These are phyloP conservation scores for Seriola quinqueradiata DNA, from an alignment of 2,113 vertebrate genomes.

Conservation along the genomic window DNA sequence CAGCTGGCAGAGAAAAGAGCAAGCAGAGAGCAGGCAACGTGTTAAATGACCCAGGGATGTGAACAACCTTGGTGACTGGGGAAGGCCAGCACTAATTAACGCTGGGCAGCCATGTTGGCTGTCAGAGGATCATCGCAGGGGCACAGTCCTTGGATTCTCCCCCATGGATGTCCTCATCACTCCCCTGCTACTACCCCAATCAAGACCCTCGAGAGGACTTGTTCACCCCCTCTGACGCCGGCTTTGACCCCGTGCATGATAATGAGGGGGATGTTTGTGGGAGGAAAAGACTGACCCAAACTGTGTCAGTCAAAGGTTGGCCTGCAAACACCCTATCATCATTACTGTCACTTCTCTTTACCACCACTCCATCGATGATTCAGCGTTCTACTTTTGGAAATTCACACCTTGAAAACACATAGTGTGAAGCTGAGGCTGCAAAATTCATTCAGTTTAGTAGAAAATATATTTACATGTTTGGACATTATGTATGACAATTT, in stretches of 20 bases:
- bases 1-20: constrained; percentile 88
- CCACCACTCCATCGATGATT: constrained; percentile 45
- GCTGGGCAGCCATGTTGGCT: constrained; percentile 67
- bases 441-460: background rate
- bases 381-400: constrained; percentile 58
- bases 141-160: constrained; percentile 74
- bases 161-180: constrained; percentile 74
- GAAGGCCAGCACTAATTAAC: constrained; percentile 86
- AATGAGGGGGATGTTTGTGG: constrained; percentile 65
- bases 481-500: background rate
- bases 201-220: constrained; percentile 47
- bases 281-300: constrained; percentile 56
- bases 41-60: constrained; percentile 82
- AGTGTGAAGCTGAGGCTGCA: background rate
- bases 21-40: constrained; percentile 78
- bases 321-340: constrained; percentile 54
- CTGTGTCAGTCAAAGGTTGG: constrained; percentile 64
- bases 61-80: constrained; percentile 84
- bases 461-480: background rate
- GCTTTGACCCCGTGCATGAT: constrained; percentile 57
- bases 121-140: constrained; percentile 65
- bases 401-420: constrained; percentile 42
- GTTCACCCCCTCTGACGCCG: constrained; percentile 69
- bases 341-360: constrained; percentile 58
- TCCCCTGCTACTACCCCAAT: constrained; percentile 58